phyloP scores from a whole-genome alignment of 2,888 invertebrate genomes.

The Acrobasis suavella region DNA sequence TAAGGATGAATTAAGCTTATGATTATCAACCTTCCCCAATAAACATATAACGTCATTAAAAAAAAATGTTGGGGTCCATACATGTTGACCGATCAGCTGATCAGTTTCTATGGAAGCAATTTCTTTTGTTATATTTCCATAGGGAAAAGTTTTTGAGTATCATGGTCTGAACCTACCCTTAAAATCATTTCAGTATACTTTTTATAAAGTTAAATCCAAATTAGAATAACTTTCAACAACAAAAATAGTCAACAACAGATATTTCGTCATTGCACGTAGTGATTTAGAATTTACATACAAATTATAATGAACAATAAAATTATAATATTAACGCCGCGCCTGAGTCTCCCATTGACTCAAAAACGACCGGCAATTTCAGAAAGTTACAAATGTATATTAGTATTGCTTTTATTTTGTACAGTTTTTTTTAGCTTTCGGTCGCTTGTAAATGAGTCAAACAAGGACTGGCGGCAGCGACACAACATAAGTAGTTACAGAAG shows the following conservation, averaged over 20 bases:
- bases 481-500: conserved; percentile 2
- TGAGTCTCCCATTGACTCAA: not conserved
- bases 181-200: too few species aligned
- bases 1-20: too few species aligned
- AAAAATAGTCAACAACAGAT: conserved; percentile 11
- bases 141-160: too few species aligned
- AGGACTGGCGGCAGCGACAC: not conserved
- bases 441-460: not conserved
- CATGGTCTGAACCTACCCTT: too few species aligned
- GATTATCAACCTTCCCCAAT: too few species aligned
- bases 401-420: not conserved
- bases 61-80: too few species aligned
- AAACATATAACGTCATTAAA: too few species aligned
- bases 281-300: conserved; percentile 5
- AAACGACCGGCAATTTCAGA: not conserved
- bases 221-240: conserved; percentile 12
- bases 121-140: too few species aligned
- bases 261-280: conserved; percentile 7
- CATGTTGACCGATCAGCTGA: too few species aligned
- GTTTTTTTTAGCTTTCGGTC: not conserved
- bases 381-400: not conserved
- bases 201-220: conserved; percentile 4
- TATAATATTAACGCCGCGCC: not conserved
- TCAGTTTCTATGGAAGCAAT: too few species aligned
- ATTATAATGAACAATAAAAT: not conserved